Evolutionary conservation across 2,113 vertebrate species (phyloP).

Genomic region (Gadus macrocephalus): DNA sequence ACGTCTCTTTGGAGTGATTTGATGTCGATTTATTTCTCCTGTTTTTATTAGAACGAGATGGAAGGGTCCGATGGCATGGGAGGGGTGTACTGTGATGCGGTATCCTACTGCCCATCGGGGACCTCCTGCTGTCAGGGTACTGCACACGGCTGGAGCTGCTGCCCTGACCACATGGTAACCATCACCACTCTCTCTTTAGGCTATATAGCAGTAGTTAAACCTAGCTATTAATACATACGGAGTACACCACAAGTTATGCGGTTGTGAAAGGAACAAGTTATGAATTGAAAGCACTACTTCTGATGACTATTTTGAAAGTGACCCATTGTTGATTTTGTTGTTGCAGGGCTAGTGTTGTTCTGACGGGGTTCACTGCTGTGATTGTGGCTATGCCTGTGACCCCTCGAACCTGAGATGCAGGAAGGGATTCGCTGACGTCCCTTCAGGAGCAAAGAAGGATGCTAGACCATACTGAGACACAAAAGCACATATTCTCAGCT

Average conservation of each 20-base stretch:
- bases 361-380: slow-evolving; percentile 67
- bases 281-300: no score
- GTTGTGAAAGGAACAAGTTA: no score
- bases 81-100: slow-evolving; percentile 57
- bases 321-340: background rate
- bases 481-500: no score
- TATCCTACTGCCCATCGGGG: slow-evolving; percentile 49
- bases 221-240: no score
- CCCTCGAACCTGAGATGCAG: slow-evolving; percentile 37
- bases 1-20: no score
- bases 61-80: background rate
- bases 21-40: slow-evolving; percentile 7
- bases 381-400: slow-evolving; percentile 56
- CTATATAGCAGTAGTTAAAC: no score
- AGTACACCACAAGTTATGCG: no score
- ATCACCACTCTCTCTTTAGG: no score
- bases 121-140: slow-evolving; percentile 58
- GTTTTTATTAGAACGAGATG: background rate
- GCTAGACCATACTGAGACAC: background rate
- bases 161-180: slow-evolving; percentile 63
- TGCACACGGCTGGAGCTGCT: slow-evolving; percentile 62
- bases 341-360: slow-evolving; percentile 64
- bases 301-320: background rate
- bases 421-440: slow-evolving; percentile 15
- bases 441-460: slow-evolving; percentile 20